Conservation (phyloP, 2,888 invertebrate genomes). For the Phymatocera aterrima region DNA sequence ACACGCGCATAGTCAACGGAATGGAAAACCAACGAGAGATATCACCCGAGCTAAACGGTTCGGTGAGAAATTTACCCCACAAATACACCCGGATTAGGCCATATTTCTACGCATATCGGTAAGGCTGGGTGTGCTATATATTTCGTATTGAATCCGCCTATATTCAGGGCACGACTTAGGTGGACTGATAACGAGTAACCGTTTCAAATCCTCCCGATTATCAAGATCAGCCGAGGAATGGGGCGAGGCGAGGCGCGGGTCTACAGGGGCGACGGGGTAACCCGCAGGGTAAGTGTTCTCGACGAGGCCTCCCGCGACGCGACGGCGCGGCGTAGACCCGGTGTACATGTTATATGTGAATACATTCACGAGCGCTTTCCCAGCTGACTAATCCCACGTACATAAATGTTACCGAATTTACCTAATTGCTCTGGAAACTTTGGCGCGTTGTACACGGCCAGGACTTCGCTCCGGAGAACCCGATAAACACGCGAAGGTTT, state of each 20-base stretch:
- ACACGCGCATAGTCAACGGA: not conserved
- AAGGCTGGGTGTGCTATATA: not conserved
- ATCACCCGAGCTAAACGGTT: not conserved
- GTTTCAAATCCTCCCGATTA: slow-evolving; percentile 42
- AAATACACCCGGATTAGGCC: not conserved
- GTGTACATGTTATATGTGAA: slow-evolving; percentile 44
- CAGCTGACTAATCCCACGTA: slow-evolving; percentile 45
- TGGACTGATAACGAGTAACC: slow-evolving; percentile 34
- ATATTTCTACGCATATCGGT: slow-evolving; percentile 1
- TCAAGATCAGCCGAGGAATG: slow-evolving; percentile 39
- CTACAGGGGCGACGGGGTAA: not conserved
- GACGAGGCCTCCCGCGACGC: no score
- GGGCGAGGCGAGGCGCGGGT: not conserved
- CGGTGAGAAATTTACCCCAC: not conserved
- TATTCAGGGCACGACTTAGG: slow-evolving; percentile 30
- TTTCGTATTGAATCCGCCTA: not conserved
- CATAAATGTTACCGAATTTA: slow-evolving; percentile 43
- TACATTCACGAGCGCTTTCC: slow-evolving; percentile 46
- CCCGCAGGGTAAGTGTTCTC: no score
- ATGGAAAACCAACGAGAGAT: not conserved
- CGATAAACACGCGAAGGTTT: not conserved
- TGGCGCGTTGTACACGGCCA: not conserved
- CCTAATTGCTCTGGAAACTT: slow-evolving; percentile 43
- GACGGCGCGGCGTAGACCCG: not conserved
- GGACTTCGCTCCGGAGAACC: slow-evolving; percentile 3